phyloP scores from a whole-genome alignment of 2,797 vertebrate genomes.

The Onychomys torridus region DNA sequence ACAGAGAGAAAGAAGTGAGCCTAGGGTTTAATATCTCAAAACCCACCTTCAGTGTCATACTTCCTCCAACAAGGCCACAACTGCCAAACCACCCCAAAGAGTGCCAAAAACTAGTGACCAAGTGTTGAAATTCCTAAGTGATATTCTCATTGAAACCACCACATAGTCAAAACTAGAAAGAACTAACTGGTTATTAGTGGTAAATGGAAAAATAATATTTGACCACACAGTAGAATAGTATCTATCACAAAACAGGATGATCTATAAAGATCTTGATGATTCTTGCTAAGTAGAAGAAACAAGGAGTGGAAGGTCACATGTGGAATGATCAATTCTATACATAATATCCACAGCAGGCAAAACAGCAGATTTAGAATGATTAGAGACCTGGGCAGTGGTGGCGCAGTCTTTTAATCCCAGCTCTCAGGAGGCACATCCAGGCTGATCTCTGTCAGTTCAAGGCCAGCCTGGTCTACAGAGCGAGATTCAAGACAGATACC shows the following conservation, averaged over 20 bases:
- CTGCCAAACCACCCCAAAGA: background rate
- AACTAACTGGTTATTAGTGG: background rate
- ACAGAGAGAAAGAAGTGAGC: background rate
- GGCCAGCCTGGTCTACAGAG: no score
- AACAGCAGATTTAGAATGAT: background rate
- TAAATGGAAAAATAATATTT: background rate
- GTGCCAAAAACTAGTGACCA: background rate
- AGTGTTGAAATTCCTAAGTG: background rate
- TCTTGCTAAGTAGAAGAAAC: background rate
- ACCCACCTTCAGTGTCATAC: background rate
- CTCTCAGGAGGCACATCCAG: no score
- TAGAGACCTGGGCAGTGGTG: background rate
- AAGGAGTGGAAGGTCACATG: background rate
- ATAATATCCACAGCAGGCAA: background rate
- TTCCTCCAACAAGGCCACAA: background rate
- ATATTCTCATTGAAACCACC: background rate
- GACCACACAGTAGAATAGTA: background rate
- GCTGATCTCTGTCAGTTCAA: no score
- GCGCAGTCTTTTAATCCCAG: no score
- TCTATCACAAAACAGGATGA: background rate
- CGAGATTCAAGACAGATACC: no score
- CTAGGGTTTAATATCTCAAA: background rate
- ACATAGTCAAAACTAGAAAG: background rate
- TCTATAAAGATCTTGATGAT: background rate
- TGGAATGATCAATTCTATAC: background rate